Base-by-base conservation (phyloP, 2,888 invertebrate genomes). In the Athalia rosae region DNA sequence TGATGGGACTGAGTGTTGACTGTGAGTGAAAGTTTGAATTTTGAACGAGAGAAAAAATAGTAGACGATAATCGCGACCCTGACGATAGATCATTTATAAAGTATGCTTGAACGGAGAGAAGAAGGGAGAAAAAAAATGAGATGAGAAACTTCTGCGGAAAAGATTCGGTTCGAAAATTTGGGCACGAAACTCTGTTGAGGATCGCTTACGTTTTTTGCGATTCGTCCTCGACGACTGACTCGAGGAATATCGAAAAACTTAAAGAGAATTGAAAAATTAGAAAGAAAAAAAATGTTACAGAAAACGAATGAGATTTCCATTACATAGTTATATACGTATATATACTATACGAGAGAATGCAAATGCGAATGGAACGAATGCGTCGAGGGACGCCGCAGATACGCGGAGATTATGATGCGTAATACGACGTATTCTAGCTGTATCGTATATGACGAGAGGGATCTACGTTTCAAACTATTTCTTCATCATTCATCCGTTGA, bases 141-240 rank as follows among this genome's bases (percentile, higher is more conserved):
- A 4, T 7, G 9, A 53, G 53, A 53, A 53, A 53, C 9, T 6
- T 7, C n/a, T 53, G 53, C 11, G n/a, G n/a, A 53, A 53, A 53
- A 53, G 28, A 28, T n/a, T 11, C 0, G 7, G 71, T 71, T 71
- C 58, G 58, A 71, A 58, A 71, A 71, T 71, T 71, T 58, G 13
- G 58, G 53, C 11, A 43, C 43, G 43, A 58, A 58, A 50, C 53
- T 48, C 28, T 28, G 0, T 28, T 28, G 28, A 41, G 28, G 71
- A 71, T 71, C 71, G 71, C 58, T 71, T 71, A 58, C 71, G 71
- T 58, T 58, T 58, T 58, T 58, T 71, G 45, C 58, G 45, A 71
- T 67, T 67, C 67, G 67, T 67, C 67, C 56, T 71, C 58, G 71
- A 58, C 56, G 45, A 56, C 58, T 13, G 43, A n/a, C 13, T 43